Percentiles rank a stretch among this genome's conserved stretches.
Conservation (phyloP, 2,797 vertebrate species). For the Cossypha polioptera region DNA sequence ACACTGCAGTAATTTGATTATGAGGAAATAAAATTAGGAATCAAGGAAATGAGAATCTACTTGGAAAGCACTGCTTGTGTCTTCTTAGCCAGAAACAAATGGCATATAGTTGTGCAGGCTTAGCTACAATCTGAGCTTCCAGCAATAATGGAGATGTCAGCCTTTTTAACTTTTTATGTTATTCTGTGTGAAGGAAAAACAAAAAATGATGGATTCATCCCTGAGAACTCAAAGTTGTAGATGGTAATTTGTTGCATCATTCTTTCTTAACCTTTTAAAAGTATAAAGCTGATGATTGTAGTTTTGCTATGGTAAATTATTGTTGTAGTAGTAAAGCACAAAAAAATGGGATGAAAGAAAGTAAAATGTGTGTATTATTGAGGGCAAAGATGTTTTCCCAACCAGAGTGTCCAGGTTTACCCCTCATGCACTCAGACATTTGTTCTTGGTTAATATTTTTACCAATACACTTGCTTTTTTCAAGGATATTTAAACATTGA, state of each 20-base stretch:
- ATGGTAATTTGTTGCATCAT: not conserved
- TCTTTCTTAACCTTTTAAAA: not conserved
- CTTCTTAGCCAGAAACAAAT: not conserved
- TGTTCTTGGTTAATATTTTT: not conserved
- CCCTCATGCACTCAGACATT: not conserved
- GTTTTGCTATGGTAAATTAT: not conserved
- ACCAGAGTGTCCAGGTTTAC: not conserved
- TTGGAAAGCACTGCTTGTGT: not conserved
- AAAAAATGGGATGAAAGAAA: not conserved
- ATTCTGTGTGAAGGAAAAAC: not conserved
- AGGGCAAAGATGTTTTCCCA: not conserved
- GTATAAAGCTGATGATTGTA: not conserved
- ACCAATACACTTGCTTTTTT: not conserved
- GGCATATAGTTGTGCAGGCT: accelerated
- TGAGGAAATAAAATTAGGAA: not conserved
- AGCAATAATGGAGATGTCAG: not conserved
- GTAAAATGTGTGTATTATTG: not conserved
- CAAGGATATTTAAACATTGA: not conserved
- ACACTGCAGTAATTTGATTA: not conserved
- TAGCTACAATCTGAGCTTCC: not conserved
- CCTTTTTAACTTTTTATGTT: not conserved
- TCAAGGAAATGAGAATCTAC: not conserved
- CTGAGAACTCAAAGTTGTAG: not conserved
- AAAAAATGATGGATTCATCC: not conserved
- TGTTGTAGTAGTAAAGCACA: not conserved